Evolutionary conservation across 2,113 vertebrate genomes (phyloP), one percentile per base, ranked within the genome.

Genomic region (Uropsilus gracilis): DNA sequence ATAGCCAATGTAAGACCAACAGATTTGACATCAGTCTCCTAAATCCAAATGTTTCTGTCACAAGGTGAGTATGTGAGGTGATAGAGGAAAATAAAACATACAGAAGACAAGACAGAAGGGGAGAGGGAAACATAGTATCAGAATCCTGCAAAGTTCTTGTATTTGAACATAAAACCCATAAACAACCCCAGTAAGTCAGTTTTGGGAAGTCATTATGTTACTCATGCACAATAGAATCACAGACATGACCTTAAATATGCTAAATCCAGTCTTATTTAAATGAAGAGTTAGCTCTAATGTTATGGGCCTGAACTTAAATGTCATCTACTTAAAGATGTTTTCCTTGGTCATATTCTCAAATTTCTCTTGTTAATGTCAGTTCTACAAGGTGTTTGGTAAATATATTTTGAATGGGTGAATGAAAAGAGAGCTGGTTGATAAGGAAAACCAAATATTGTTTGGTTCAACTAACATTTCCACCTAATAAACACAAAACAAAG

Each of bases 401-500:
- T 55, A 6, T n/a, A 71, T 57, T 86, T 66, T 86, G 17, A 94
- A 81, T 37, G 13, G 53, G 87, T 11, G 3, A 82, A 75, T 5
- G 7, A 86, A 80, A n/a, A 78, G 7, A 57, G 1, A 61, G 7
- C 22, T 83, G 26, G 11, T n/a, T 55, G 39, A 53, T 8, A 82
- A 0, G 6, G 82, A 10, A 88, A 68, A 93, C 66, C 12, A 14
- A 90, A 22, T 42, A 4, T 14, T 61, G n/a, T 37, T 93, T 24
- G 59, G 22, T 53, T 22, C 90, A 71, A 37, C 20, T 53, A 69
- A 55, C 1, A 57, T 57, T 84, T 83, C 30, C 61, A 73, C 46
- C 10, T 75, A 86, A 72, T 37, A 76, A 22, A 73, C 34, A 61
- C 46, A 91, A 66, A 93, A 90, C n/a, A 94, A 68, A 82, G n/a